Evolutionary conservation across 2,888 invertebrate species (phyloP).

Genomic region (Endotricha flammealis): DNA sequence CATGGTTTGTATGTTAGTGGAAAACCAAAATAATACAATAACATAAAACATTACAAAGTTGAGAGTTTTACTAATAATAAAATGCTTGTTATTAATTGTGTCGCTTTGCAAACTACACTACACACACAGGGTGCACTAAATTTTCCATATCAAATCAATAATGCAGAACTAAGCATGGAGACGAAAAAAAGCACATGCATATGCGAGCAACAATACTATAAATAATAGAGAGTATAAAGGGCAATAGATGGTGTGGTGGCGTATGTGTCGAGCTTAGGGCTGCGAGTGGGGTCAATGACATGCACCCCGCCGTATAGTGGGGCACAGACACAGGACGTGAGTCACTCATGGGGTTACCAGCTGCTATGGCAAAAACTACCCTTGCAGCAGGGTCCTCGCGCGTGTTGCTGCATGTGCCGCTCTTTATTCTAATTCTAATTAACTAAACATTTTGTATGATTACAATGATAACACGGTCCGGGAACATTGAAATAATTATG

Average conservation of each 20-base stretch:
- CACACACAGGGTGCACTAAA: conserved; percentile 36
- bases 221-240: conserved; percentile 68
- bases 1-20: not conserved
- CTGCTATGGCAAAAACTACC: conserved; percentile 74
- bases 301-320: conserved; percentile 69
- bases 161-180: conserved; percentile 38
- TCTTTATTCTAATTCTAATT: conserved; percentile 38
- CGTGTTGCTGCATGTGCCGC: conserved; percentile 37
- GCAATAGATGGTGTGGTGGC: conserved; percentile 64
- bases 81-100: not conserved
- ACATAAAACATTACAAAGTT: too few relatives aligned
- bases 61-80: too few relatives aligned
- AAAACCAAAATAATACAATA: conserved; percentile 2
- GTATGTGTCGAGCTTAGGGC: conserved; percentile 60
- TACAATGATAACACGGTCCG: conserved; percentile 10
- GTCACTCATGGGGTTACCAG: conserved; percentile 73
- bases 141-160: conserved; percentile 48
- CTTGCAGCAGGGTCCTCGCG: conserved; percentile 39
- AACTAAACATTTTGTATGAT: conserved; percentile 28
- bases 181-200: conserved; percentile 41
- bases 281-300: conserved; percentile 73
- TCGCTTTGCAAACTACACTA: not conserved
- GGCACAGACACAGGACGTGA: conserved; percentile 72
- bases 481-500: conserved; percentile 1
- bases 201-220: conserved; percentile 53